Evolutionary conservation across 2,113 vertebrate species (phyloP).

Genomic region (Stegostoma tigrinum): DNA sequence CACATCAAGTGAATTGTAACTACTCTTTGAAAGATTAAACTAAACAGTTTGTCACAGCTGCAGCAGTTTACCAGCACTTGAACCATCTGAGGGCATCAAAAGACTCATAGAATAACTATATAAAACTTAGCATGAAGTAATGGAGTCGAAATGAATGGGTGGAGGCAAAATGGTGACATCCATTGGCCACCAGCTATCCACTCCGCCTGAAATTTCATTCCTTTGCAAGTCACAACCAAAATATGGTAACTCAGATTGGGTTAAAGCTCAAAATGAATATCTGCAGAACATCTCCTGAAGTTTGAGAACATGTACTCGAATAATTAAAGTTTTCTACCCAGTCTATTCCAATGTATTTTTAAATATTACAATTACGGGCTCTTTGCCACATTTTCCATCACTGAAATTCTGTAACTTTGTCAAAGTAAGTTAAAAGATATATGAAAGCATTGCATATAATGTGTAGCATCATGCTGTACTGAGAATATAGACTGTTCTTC

Average conservation of each 20-base stretch:
- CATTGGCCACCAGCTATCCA: neutral
- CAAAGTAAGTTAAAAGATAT: neutral
- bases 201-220: neutral
- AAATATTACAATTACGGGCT: neutral
- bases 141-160: neutral
- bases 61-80: neutral
- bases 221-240: neutral
- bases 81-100: neutral
- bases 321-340: neutral
- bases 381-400: neutral
- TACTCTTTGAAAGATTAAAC: neutral
- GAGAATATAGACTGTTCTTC: neutral
- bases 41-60: neutral
- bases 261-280: neutral
- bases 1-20: neutral
- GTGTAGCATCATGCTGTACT: neutral
- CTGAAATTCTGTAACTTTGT: neutral
- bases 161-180: neutral
- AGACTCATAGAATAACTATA: neutral
- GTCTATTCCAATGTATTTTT: neutral
- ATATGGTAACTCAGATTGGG: no score
- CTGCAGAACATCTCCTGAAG: no score
- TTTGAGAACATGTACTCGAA: no score
- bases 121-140: neutral
- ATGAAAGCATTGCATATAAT: neutral